Evolutionary conservation across 2,888 invertebrate genomes (phyloP), one percentile per base, ranked within the genome.

Genomic region (Ophion costatus): DNA sequence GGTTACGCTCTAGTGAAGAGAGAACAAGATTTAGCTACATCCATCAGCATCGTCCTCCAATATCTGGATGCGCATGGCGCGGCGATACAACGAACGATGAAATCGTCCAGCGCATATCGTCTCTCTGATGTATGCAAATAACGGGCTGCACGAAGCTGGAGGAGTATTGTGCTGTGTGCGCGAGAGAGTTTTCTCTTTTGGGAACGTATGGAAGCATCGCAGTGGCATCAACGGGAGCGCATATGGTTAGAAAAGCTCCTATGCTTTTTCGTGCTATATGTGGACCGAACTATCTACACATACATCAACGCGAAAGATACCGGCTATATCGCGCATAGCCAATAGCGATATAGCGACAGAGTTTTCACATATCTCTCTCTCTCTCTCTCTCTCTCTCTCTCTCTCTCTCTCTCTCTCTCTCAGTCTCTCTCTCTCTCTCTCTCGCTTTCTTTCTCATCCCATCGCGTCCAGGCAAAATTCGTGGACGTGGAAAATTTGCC

Each of bases 401-500:
- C 57, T 57, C 66, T 56, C 57, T 33, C 22, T 42, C 42, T 20
- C 29, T 59, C 56, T 33, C 14, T 22, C 20, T 11, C 38, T 66
- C 56, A 38, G 3, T 24, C 67, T 67, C 45, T 45, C 67, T 45
- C 64, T 56, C 57, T 33, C 17, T 42, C 42, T 29, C 20, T 59
- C 51, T 51, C 6, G 14, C 33, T 11, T 20, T 66, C 38, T 57
- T 33, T 17, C 73, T 38, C 57, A 33, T 74, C 69, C 78, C 77
- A 75, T 64, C 84, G 74, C 74, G 80, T 81, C 80, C 84, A 78
- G 64, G 73, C 73, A 45, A 84, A 84, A 84, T 81, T 84, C 84
- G 81, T 64, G 81, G 77, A 84, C 84, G 84, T 81, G 84, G 81
- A 84, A 84, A 84, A 78, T 84, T 81, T 81, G 73, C 73, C 69